Evolutionary conservation across 1,140 invertebrate species (phyloP).

Genomic region (Andricus grossulariae): DNA sequence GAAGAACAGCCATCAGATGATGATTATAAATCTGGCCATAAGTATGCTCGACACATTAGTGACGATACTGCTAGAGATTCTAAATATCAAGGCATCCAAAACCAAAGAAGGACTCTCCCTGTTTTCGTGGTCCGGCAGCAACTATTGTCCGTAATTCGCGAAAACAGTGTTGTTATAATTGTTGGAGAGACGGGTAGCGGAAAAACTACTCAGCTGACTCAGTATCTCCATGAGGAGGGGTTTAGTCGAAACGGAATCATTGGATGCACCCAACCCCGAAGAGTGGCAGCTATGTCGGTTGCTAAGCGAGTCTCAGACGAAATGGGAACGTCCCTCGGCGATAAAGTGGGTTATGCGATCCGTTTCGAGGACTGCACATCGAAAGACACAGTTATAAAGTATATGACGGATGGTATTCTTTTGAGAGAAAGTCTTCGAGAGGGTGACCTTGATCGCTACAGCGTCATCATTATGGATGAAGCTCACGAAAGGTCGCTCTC

Average conservation of each 20-base stretch:
- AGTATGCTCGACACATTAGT: conserved; percentile 97
- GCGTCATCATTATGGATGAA: conserved; percentile 99
- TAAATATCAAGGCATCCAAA: conserved; percentile 88
- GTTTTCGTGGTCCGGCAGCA: conserved; percentile 97
- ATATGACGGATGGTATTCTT: conserved; percentile 88
- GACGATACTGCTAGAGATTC: conserved; percentile 88
- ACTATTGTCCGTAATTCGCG: conserved; percentile 93
- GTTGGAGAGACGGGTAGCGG: conserved; percentile 99
- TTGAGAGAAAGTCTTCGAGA: conserved; percentile 96
- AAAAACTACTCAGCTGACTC: conserved; percentile 99
- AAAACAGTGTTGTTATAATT: conserved; percentile 97
- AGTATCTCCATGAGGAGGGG: conserved; percentile 98
- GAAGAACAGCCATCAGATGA: conserved; percentile 76
- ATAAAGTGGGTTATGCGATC: conserved; percentile 98
- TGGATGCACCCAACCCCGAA: conserved; percentile 93
- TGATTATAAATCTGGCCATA: conserved; percentile 92
- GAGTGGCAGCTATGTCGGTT: conserved; percentile 99
- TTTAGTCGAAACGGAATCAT: conserved; percentile 96
- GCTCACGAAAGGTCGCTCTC: conserved; percentile 98
- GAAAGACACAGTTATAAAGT: conserved; percentile 76
- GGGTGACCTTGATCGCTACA: conserved; percentile 96
- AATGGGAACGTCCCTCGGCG: conserved; percentile 92
- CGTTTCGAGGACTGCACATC: conserved; percentile 99
- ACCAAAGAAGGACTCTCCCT: conserved; percentile 95
- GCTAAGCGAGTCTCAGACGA: conserved; percentile 99